phyloP scores from a whole-genome alignment of 1,140 invertebrate genomes.

The Neodiprion fabricii region DNA sequence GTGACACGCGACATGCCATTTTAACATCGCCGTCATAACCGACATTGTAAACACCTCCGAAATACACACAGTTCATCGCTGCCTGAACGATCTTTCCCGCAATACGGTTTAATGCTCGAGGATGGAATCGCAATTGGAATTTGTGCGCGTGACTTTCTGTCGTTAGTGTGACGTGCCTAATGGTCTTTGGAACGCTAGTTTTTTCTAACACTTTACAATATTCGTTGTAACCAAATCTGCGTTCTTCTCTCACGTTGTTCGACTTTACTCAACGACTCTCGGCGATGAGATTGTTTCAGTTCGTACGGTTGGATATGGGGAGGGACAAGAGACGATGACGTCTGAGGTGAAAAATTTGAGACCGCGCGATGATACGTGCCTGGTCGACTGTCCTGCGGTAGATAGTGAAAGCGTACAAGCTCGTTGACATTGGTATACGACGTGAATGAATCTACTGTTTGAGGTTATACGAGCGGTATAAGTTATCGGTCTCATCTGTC shows the following conservation, averaged over 20 bases:
- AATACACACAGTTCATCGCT: too few species aligned
- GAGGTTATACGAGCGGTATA: not conserved
- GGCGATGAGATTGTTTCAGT: too few species aligned
- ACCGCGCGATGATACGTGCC: not conserved
- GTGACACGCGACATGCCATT: conserved; percentile 31
- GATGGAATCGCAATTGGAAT: too few species aligned
- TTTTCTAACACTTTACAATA: too few species aligned
- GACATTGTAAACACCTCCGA: not conserved
- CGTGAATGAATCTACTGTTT: conserved; percentile 4
- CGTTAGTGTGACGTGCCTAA: conserved; percentile 10
- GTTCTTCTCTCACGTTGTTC: conserved; percentile 5
- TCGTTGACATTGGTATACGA: not conserved
- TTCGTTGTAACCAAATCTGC: conserved; percentile 9
- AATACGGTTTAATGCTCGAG: too few species aligned
- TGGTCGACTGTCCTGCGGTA: not conserved
- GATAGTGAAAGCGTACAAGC: not conserved
- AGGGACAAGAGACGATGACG: not conserved
- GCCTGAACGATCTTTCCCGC: too few species aligned
- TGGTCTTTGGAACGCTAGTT: not conserved
- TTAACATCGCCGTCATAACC: not conserved
- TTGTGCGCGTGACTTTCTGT: conserved; percentile 26
- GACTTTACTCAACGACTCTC: not conserved
- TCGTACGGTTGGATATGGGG: too few species aligned
- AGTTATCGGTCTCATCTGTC: conserved; percentile 12
- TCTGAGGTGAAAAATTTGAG: not conserved